Evolutionary conservation across 2,113 vertebrate species (phyloP).

Genomic region (Leucosticte australis): DNA sequence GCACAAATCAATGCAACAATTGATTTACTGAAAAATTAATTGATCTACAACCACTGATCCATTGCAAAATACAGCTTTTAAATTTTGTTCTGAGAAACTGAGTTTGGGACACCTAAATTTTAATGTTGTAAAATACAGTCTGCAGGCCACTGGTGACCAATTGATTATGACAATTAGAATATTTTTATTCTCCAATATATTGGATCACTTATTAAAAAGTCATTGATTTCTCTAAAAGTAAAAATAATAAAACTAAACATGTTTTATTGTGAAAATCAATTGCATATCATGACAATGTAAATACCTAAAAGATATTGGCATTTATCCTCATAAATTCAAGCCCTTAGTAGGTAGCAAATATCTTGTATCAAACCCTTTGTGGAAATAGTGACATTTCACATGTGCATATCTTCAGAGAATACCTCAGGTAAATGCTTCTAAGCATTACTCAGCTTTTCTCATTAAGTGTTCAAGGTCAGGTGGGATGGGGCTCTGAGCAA

Average conservation of each 20-base stretch:
- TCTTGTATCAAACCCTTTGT: fast-evolving
- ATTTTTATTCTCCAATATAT: not conserved
- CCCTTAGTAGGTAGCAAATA: not conserved
- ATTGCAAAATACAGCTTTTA: not conserved
- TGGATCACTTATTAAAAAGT: not conserved
- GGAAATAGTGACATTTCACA: not conserved
- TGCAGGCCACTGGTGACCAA: not conserved
- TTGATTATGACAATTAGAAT: not conserved
- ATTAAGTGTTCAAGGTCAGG: not conserved
- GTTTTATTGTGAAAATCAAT: not conserved
- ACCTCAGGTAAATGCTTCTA: not conserved
- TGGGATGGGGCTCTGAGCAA: not conserved
- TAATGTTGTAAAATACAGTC: not conserved
- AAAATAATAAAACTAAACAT: not conserved
- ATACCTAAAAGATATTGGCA: not conserved
- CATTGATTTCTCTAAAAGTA: not conserved
- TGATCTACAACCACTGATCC: not conserved
- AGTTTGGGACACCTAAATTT: not conserved
- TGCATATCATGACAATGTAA: not conserved
- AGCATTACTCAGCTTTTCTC: not conserved
- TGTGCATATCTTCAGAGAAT: not conserved
- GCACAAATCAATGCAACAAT: not conserved
- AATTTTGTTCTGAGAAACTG: not conserved
- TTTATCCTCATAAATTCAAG: not conserved
- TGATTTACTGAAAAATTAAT: not conserved